These are phyloP conservation scores for Aplochiton taeniatus DNA, from an alignment of 2,797 vertebrate genomes.

Conservation along the genomic window DNA sequence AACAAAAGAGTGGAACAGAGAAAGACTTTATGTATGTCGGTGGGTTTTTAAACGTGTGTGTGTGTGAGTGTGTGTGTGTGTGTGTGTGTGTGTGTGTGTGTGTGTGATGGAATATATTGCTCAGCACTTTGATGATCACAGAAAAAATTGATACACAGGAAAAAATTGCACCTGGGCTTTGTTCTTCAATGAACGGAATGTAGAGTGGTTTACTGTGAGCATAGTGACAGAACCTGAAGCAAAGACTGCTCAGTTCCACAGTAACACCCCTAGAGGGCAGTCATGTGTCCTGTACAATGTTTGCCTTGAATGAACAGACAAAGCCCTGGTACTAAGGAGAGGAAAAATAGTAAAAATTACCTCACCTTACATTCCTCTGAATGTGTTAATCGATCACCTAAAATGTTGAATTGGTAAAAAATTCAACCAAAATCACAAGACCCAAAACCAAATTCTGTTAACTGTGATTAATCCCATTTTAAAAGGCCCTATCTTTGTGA, in stretches of 20 bases:
- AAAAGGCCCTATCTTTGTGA: neutral
- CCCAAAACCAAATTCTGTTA: too few relatives aligned
- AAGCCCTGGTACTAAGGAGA: neutral
- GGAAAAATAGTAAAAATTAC: slow-evolving; percentile 5
- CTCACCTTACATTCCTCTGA: neutral
- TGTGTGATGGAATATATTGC: neutral
- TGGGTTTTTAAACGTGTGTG: too few relatives aligned
- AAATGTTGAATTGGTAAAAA: too few relatives aligned
- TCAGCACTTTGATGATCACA: too few relatives aligned
- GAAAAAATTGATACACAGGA: too few relatives aligned
- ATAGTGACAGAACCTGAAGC: neutral
- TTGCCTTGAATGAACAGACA: slow-evolving; percentile 11
- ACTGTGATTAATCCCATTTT: too few relatives aligned
- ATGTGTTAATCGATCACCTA: too few relatives aligned
- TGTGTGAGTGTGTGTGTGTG: neutral
- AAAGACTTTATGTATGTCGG: too few relatives aligned
- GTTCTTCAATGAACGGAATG: too few relatives aligned
- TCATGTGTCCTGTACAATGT: slow-evolving; percentile 28
- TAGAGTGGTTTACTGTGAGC: neutral
- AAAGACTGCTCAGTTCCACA: slow-evolving; percentile 8
- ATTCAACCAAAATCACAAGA: too few relatives aligned
- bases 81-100: neutral
- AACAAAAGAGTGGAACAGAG: too few relatives aligned
- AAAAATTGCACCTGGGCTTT: too few relatives aligned
- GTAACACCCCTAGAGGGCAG: slow-evolving; percentile 63